phyloP scores from a whole-genome alignment of 35 echinoderm and acorn worm genomes.

The Heliocidaris tuberculata region DNA sequence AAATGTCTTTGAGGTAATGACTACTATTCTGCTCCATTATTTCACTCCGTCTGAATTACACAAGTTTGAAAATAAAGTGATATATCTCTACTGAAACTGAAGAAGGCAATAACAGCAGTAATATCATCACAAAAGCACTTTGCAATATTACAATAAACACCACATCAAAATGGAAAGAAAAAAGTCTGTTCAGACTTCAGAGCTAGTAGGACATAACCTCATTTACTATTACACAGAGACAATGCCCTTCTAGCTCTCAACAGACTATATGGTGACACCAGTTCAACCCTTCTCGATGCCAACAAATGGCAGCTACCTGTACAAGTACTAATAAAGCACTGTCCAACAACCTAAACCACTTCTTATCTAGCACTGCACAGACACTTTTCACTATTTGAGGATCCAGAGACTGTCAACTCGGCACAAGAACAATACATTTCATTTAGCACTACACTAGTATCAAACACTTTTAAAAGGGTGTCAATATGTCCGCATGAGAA shows the following conservation, averaged over 20 bases:
- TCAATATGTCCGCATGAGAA: not conserved
- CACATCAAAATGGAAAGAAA: not conserved
- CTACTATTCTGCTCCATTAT: not conserved
- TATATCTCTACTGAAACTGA: not conserved
- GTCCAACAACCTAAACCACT: not conserved
- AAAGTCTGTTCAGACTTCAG: too few relatives aligned
- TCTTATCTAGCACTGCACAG: not conserved
- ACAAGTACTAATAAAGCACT: not conserved
- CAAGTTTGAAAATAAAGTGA: not conserved
- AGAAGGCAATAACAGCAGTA: slow-evolving; percentile 1
- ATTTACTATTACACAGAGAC: too few relatives aligned
- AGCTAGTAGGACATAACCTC: too few relatives aligned
- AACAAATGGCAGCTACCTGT: not conserved
- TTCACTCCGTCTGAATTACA: not conserved
- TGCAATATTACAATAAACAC: not conserved
- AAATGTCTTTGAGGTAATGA: slow-evolving; percentile 3
- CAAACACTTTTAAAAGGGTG: not conserved
- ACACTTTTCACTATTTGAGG: not conserved
- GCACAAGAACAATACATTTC: too few relatives aligned
- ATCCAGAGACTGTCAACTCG: too few relatives aligned
- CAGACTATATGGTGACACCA: not conserved
- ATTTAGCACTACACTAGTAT: too few relatives aligned
- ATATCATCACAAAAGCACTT: slow-evolving; percentile 12
- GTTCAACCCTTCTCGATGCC: not conserved
- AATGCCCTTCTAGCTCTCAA: too few relatives aligned